Percentiles rank a stretch among this genome's conserved stretches.
Conservation (phyloP, 2,113 vertebrate species). For the Sminthopsis crassicaudata region DNA sequence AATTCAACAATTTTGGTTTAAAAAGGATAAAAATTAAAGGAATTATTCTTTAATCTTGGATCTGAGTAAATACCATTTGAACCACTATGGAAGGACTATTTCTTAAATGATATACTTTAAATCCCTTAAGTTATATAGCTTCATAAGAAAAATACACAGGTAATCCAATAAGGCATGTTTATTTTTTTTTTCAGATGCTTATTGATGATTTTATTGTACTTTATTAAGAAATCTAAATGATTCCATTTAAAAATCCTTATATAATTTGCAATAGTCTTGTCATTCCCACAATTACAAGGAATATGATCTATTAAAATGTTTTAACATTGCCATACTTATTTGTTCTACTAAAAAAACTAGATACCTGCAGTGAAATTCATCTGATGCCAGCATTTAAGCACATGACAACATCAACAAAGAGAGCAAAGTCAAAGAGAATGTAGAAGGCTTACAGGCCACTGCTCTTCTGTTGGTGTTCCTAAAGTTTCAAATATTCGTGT, state of each 20-base stretch:
- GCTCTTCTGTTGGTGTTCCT: conserved; percentile 95
- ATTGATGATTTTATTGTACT: background rate
- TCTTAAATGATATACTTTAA: background rate
- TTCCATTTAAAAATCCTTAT: background rate
- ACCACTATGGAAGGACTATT: background rate
- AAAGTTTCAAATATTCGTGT: conserved; percentile 98
- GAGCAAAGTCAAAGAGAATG: conserved; percentile 32
- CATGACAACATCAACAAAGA: conserved; percentile 8
- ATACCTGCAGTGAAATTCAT: conserved; percentile 7
- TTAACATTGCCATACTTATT: background rate
- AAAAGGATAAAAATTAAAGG: background rate
- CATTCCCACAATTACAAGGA: background rate
- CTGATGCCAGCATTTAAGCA: background rate
- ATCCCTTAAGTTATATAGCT: background rate
- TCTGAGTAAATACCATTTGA: background rate
- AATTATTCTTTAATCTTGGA: background rate
- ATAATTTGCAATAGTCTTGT: background rate
- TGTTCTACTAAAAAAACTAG: background rate
- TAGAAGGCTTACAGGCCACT: conserved; percentile 92
- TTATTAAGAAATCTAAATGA: background rate
- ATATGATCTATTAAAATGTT: background rate
- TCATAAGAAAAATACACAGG: background rate
- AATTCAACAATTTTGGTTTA: background rate
- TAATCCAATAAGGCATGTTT: background rate
- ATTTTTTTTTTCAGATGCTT: background rate